Evolutionary conservation across 2,797 vertebrate species (phyloP), one percentile per base, ranked within the genome.

Genomic region (Nasua narica): DNA sequence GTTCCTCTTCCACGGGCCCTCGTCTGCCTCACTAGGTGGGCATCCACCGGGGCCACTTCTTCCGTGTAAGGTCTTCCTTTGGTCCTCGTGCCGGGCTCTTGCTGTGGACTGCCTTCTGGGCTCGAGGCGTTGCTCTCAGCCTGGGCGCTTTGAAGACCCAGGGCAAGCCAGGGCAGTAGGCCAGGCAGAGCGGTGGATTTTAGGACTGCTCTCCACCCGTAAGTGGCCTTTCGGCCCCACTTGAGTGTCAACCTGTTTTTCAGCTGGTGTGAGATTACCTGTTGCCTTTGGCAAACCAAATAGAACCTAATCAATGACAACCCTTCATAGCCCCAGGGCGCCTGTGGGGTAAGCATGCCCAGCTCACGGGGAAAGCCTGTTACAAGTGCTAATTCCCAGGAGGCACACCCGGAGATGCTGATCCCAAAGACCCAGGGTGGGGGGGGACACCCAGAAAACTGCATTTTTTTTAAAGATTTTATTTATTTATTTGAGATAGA

Each of bases 51-150:
- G 81, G 27, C 46, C 62, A 5, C 0, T 4, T 72, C 96, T 72
- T 78, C 95, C 91, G 27, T 19, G 1, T 78, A 0, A 46, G 12
- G 87, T 96, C 96, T 96, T 96, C 96, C 97, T 94, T 93, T 81
- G 81, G 25, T 69, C 91, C 97, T 94, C n/a, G 37, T 8, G 82
- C 92, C 37, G 6, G 79, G 88, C 84, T 56, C 35, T 77, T 62
- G 32, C 97, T 56, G 52, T 35, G 2, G 82, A 58, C 95, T 88
- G 37, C 67, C 25, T 78, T 52, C 48, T 87, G n/a, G 86, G 89
- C 91, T 50, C 13, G 0, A 62, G 78, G 74, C 77, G 88, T 88
- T 88, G 86, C 70, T 86, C 72, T 0, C 1, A 29, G 76, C 58
- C 90, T 3, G 15, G 97, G 76, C 78, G 67, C 8, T 90, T 18